Conservation (phyloP, 1,140 invertebrate genomes). For the Phortica variegata region DNA sequence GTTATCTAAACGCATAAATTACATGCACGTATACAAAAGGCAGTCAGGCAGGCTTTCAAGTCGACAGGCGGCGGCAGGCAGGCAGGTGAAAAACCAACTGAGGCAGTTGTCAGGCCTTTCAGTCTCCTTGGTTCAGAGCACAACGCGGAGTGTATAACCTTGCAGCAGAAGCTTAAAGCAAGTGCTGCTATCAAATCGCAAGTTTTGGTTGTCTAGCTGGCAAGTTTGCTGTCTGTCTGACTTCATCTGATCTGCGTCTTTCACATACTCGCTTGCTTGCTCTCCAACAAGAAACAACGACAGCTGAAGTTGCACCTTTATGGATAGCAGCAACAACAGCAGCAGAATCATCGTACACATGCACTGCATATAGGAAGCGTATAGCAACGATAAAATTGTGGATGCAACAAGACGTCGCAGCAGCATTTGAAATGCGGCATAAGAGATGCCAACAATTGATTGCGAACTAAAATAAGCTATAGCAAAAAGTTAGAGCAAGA, state of each 20-base stretch:
- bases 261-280: no score
- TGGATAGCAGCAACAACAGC: constrained; percentile 46
- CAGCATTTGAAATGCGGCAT: constrained; percentile 38
- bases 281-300: no score
- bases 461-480: constrained; percentile 54
- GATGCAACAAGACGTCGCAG: constrained; percentile 1
- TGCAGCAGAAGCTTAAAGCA: no score
- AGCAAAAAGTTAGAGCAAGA: no score
- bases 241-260: no score
- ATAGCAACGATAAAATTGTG: background rate
- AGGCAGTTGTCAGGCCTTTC: constrained; percentile 9
- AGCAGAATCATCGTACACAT: background rate
- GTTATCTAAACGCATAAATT: constrained; percentile 55
- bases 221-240: no score
- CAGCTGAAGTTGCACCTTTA: constrained; percentile 26
- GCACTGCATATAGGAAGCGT: background rate
- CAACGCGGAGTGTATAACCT: no score
- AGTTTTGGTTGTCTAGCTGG: no score
- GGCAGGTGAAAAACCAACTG: constrained; percentile 13
- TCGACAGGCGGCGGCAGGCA: constrained; percentile 8
- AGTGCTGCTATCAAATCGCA: constrained; percentile 14
- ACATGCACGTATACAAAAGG: constrained; percentile 45
- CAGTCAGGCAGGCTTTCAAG: background rate
- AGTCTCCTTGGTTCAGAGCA: no score
- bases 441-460: constrained; percentile 56